These are phyloP conservation scores for Gryllus bimaculatus DNA, from an alignment of 1,140 invertebrate genomes.

Conservation along the genomic window DNA sequence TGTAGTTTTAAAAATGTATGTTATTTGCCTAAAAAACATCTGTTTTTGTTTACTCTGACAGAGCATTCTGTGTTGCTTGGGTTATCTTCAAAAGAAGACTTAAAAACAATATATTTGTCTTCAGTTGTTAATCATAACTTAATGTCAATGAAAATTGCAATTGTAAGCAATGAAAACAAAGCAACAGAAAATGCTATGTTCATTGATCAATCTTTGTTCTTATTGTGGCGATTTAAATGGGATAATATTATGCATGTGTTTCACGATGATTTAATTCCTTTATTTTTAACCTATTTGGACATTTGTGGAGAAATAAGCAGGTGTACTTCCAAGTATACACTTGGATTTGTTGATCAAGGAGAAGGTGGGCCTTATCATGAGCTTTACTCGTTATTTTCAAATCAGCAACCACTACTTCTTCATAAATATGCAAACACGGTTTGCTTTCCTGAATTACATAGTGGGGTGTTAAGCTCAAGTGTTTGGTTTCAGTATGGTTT, in stretches of 20 bases:
- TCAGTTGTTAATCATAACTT: slow-evolving; percentile 24
- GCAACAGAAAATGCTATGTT: slow-evolving; percentile 13
- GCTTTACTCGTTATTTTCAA: slow-evolving; percentile 26
- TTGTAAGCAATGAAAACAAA: slow-evolving; percentile 6
- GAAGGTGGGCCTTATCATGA: slow-evolving; percentile 21
- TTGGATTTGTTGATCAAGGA: slow-evolving; percentile 26
- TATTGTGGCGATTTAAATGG: slow-evolving; percentile 38
- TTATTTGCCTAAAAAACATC: slow-evolving; percentile 21
- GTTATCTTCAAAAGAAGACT: slow-evolving; percentile 19
- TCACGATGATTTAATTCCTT: slow-evolving; percentile 46
- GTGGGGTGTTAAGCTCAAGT: slow-evolving; percentile 34
- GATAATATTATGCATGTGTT: slow-evolving; percentile 49
- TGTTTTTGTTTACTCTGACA: slow-evolving; percentile 24
- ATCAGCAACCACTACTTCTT: slow-evolving; percentile 19
- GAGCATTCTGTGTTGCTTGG: slow-evolving; percentile 24
- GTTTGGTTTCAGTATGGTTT: slow-evolving; percentile 47
- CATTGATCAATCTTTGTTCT: slow-evolving; percentile 18
- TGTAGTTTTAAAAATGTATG: slow-evolving; percentile 27
- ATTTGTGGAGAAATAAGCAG: slow-evolving; percentile 27
- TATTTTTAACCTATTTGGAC: slow-evolving; percentile 34
- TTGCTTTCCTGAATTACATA: slow-evolving; percentile 35
- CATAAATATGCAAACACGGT: slow-evolving; percentile 14
- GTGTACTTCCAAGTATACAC: slow-evolving; percentile 23
- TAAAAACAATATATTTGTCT: slow-evolving; percentile 24
- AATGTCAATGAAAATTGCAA: slow-evolving; percentile 22